Evolutionary conservation across 2,113 vertebrate species (phyloP).

Genomic region (Uria lomvia): DNA sequence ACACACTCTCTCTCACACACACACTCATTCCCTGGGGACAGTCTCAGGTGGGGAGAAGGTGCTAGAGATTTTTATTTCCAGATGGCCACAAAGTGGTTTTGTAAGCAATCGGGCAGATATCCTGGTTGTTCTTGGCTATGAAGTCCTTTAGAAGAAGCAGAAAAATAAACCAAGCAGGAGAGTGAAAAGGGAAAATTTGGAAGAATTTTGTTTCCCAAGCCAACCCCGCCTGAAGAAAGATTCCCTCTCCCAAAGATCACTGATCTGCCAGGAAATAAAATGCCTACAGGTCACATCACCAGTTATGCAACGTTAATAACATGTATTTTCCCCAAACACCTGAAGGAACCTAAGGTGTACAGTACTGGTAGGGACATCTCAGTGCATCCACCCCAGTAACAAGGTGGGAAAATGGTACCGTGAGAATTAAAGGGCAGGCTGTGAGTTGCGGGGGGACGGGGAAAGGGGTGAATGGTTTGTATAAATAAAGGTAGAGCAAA

Average conservation of each 20-base stretch:
- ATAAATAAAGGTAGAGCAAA: conserved; percentile 54
- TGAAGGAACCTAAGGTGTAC: not conserved
- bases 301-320: not conserved
- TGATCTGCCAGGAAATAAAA: not conserved
- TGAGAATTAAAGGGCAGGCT: not conserved
- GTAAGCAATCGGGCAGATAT: not conserved
- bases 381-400: not conserved
- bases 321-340: not conserved
- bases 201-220: not conserved
- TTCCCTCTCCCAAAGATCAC: not conserved
- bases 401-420: not conserved
- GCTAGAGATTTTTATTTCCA: not conserved
- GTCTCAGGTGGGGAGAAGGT: not conserved
- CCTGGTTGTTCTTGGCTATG: not conserved
- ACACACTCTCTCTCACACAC: fast-evolving
- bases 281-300: not conserved
- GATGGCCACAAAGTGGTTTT: not conserved
- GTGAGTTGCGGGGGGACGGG: not conserved
- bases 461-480: conserved; percentile 10
- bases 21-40: not conserved
- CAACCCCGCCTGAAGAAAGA: not conserved
- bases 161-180: not conserved
- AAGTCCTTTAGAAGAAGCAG: not conserved
- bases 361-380: not conserved
- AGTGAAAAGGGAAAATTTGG: not conserved